Conservation (phyloP, 2,797 vertebrate genomes). For the Cossypha caffra region DNA sequence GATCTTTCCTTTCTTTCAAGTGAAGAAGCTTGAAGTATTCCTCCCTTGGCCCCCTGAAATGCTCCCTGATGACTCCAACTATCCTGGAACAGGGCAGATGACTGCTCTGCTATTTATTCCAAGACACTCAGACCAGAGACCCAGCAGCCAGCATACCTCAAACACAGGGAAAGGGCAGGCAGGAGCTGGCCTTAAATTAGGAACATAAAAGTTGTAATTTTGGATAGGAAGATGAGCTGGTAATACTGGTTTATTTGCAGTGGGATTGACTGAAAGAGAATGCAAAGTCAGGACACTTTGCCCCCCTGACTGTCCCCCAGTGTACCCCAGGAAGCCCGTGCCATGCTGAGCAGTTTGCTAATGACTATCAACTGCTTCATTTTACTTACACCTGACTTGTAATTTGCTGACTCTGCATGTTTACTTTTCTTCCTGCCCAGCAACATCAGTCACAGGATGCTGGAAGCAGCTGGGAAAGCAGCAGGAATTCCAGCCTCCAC, state of each 20-base stretch:
- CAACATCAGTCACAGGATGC: background rate
- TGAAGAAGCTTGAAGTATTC: background rate
- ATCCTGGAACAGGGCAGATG: background rate
- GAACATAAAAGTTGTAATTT: background rate
- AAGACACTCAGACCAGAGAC: background rate
- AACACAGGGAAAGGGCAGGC: background rate
- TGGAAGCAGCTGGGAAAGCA: conserved; percentile 36
- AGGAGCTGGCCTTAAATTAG: background rate
- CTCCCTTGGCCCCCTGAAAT: background rate
- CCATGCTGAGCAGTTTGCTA: background rate
- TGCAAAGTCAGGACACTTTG: background rate
- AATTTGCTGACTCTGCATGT: background rate
- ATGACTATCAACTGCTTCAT: background rate
- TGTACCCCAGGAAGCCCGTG: background rate
- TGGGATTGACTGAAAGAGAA: background rate
- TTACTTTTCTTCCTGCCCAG: background rate
- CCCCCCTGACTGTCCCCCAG: background rate
- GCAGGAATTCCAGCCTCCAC: background rate
- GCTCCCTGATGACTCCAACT: background rate
- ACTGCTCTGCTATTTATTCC: background rate
- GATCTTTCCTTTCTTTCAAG: background rate
- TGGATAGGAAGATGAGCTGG: background rate
- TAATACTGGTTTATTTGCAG: background rate
- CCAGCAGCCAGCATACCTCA: background rate
- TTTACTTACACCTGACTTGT: background rate